These are phyloP conservation scores for Symphodus melops DNA, from an alignment of 2,113 vertebrate genomes.

Conservation along the genomic window DNA sequence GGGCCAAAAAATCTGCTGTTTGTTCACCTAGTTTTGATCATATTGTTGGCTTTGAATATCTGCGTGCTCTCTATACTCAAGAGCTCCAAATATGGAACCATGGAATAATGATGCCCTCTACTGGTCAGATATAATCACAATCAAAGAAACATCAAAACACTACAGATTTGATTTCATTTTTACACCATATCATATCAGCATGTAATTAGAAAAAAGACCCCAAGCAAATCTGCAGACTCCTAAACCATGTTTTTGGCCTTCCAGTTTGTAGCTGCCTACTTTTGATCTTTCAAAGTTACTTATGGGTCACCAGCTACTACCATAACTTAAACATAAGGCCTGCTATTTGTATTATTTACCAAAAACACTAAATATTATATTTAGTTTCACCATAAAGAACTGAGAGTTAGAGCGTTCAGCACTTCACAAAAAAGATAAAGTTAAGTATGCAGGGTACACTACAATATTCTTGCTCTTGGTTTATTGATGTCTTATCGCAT, in stretches of 20 bases:
- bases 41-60: constrained; percentile 15
- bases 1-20: constrained; percentile 22
- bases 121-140: constrained; percentile 36
- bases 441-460: no score
- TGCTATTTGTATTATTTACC: not conserved
- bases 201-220: not conserved
- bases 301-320: not conserved
- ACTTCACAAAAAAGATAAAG: no score
- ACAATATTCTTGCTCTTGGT: not conserved
- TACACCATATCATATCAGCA: not conserved
- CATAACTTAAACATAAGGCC: not conserved
- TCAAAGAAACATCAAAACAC: not conserved
- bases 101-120: constrained; percentile 60
- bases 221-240: not conserved
- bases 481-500: not conserved
- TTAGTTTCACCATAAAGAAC: not conserved
- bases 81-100: not conserved
- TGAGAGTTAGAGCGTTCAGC: not conserved
- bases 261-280: not conserved
- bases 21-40: constrained; percentile 31
- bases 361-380: not conserved
- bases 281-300: not conserved
- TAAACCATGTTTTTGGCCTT: not conserved
- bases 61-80: not conserved
- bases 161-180: not conserved